Base-by-base conservation (phyloP, 2,113 vertebrate genomes). In the Tragelaphus imberbis region DNA sequence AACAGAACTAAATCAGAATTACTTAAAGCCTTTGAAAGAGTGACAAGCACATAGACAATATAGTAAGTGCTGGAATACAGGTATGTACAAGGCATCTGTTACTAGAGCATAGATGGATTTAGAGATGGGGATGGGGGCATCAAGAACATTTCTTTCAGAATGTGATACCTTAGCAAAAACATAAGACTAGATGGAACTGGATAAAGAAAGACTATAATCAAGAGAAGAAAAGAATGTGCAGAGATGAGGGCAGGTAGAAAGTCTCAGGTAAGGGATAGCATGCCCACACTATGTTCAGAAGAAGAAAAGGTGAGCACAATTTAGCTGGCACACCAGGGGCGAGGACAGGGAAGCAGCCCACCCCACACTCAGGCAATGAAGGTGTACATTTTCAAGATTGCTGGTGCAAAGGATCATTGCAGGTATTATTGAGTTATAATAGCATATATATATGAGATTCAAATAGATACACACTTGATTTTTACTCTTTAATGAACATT, bases 51-150 rank as follows among this genome's bases (percentile, higher is more conserved):
- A 7, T 21, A 36, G 19, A 47, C 25, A 56, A 40, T 3, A 19
- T 11, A 44, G 5, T 33, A 28, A 75, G 19, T 53, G 15, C 16
- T 23, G 1, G 19, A 21, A 47, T 10, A 1, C 3, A 25, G 6
- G 4, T 23, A 2, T 4, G 7, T 23, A 17, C 19, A 33, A 36
- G 9, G 84, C 19, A 4, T 2, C 30, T 49, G 28, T 5, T 16
- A 2, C 40, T 2, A 25, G 56, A 33, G 10, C 27, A 51, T 1
- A 36, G 5, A 0, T 2, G 3, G 28, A 81, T n/a, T 40, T 40
- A 4, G 65, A n/a, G 6, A 3, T 8, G 1, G 12, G 17, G 33
- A 27, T 5, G 14, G 33, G 4, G 21, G 6, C 0, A 3, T 33
- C 27, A 84, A 3, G 55, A 82, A 30, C 12, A 9, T 8, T 77